Conservation (phyloP, 2,888 invertebrate species). For the Tryphoninae sp. region DNA sequence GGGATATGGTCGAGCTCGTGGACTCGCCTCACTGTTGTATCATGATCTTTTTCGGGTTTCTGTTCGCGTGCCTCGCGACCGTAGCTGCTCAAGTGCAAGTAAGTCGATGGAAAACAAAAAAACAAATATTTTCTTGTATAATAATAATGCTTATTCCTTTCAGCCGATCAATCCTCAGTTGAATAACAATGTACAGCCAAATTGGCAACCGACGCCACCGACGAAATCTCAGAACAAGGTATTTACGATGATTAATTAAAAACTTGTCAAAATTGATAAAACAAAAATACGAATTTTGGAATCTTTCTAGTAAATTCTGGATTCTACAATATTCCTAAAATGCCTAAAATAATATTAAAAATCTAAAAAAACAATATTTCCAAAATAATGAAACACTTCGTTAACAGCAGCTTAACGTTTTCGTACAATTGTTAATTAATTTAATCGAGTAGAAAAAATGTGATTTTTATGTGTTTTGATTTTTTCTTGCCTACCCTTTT, state of each 20-base stretch:
- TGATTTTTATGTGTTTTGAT: background rate
- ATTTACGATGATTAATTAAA: background rate
- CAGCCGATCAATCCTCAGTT: constrained; percentile 18
- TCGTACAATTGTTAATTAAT: constrained; percentile 1
- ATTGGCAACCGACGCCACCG: background rate
- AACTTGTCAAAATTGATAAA: background rate
- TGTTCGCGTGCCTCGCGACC: constrained; percentile 24
- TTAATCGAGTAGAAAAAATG: background rate
- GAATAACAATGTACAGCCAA: background rate
- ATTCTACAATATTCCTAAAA: too few relatives aligned
- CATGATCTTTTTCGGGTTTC: constrained; percentile 43
- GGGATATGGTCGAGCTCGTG: constrained; percentile 31
- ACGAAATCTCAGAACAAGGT: constrained; percentile 1
- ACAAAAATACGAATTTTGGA: too few relatives aligned
- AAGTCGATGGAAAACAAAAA: constrained; percentile 13
- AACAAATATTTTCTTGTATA: background rate
- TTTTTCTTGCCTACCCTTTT: too few relatives aligned
- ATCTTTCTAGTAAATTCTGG: too few relatives aligned
- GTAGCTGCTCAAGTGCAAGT: constrained; percentile 28
- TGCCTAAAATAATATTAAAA: background rate
- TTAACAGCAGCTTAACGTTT: too few relatives aligned
- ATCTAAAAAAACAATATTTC: background rate
- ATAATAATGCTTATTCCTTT: background rate
- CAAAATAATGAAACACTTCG: background rate
- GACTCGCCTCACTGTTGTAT: constrained; percentile 13